Conservation (phyloP, 2,797 vertebrate genomes). For the Periophthalmus magnuspinnatus region DNA sequence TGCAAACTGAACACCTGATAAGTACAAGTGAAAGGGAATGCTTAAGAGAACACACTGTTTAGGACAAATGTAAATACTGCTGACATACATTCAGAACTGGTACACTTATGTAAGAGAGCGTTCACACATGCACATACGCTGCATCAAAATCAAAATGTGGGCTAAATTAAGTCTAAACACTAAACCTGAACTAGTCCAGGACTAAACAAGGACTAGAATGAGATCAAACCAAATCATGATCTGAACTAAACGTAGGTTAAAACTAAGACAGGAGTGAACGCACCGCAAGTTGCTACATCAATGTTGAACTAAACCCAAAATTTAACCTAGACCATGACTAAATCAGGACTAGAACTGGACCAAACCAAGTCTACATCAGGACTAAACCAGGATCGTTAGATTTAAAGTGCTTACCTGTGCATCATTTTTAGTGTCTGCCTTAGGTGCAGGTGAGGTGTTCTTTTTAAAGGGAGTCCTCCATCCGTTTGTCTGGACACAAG, state of each 20-base stretch:
- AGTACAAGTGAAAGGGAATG: constrained; percentile 9
- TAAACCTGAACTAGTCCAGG: too few relatives aligned
- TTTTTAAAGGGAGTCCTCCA: constrained; percentile 70
- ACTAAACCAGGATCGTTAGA: background rate
- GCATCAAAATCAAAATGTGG: background rate
- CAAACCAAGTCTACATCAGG: too few relatives aligned
- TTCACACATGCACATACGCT: background rate
- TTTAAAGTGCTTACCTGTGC: constrained; percentile 55
- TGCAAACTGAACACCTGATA: constrained; percentile 22
- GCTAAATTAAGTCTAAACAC: background rate
- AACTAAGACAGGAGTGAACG: too few relatives aligned
- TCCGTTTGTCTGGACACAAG: constrained; percentile 53
- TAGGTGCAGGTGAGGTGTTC: constrained; percentile 32
- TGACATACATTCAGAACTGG: background rate
- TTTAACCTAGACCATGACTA: too few relatives aligned
- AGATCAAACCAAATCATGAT: too few relatives aligned
- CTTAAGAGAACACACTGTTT: constrained; percentile 21
- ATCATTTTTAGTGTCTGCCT: constrained; percentile 37
- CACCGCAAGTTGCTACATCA: too few relatives aligned
- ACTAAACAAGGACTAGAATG: too few relatives aligned
- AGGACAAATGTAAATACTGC: background rate
- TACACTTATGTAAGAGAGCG: background rate
- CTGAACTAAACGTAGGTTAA: too few relatives aligned
- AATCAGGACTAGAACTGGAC: too few relatives aligned
- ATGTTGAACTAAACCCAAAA: too few relatives aligned